Base-by-base conservation (phyloP, 2,797 vertebrate genomes). In the Carduelis carduelis region DNA sequence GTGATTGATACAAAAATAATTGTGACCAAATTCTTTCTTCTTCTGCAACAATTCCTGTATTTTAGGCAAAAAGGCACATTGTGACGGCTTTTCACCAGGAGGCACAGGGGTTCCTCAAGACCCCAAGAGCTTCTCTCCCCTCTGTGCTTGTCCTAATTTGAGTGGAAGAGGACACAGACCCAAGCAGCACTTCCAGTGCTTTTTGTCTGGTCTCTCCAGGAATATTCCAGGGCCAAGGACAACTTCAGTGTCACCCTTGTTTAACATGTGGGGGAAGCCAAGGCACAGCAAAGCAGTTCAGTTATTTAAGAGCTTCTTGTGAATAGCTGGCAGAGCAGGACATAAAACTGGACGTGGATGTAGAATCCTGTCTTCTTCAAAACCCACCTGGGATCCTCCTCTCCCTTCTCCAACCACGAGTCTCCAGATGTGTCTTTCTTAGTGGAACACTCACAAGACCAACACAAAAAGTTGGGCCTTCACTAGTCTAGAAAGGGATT, bases 21-120 rank as follows among this genome's bases (percentile, higher is more conserved):
- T 92, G 65, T 74, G 71, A 92, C 37, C 94, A 91, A 96, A 92
- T 94, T 76, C 12, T 37, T 50, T 28, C 5, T 30, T 14, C 10
- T 14, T 41, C n/a, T 15, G 27, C 26, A 75, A n/a, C 90, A 93
- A 63, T 39, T 90, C 83, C 83, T 69, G 23, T 43, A 61, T 59
- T 93, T 83, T 83, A 81, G 84, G 83, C 72, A 95, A 90, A 96
- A 98, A 98, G 98, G 98, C 98, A 98, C 98, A 2, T 41, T 61
- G 87, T 80, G 65, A 94, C 71, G 82, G 77, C 87, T 68, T 92
- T 74, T 66, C 56, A 86, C 52, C 70, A 57, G 76, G 59, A 90
- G 72, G 63, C n/a, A 84, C 43, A 59, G 79, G n/a, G 74, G 49
- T 10, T 75, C 86, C 59, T 55, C 21, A 37, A 13, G 69, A 87